Evolutionary conservation across 2,888 invertebrate genomes (phyloP), one percentile per base, ranked within the genome.

Genomic region (Trimorus sp.): DNA sequence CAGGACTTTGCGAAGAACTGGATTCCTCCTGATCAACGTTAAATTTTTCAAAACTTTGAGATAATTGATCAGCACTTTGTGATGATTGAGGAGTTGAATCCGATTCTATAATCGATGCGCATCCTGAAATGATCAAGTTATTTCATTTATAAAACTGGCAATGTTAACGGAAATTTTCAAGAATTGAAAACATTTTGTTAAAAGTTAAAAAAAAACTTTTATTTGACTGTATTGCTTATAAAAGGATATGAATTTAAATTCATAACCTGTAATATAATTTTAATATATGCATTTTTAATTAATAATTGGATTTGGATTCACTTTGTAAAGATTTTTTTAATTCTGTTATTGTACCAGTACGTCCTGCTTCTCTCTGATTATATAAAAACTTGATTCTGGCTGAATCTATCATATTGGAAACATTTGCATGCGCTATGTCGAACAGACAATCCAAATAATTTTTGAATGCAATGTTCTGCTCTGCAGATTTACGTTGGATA

Each of bases 341-440:
- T 9, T 60, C 60, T 5, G 42, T 42, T 6, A 60, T 42, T 60
- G 60, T 63, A 11, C 63, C 63, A 48, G 48, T 36, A 26, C 63
- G 63, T 9, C 37, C 63, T 36, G 49, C 36, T 15, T n/a, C 48
- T 36, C 63, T 9, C 14, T 48, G 63, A 49, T 63, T 63, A 8
- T 63, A 11, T 9, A 63, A 14, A 63, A 63, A 63, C 7, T 48
- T 9, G 16, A 38, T 9, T 7, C 40, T 9, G 11, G 36, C 14
- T 49, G 8, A n/a, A 49, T 63, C 63, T 8, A 49, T 12, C 6
- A 49, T n/a, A 49, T 16, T 49, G 15, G 14, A 4, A 5, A 15
- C 16, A 49, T 63, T 36, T 48, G 6, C 37, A 12, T 4, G 36
- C 4, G 63, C 48, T n/a, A 63, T 63, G 26, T 63, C 63, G 16